Evolutionary conservation across 2,797 vertebrate species (phyloP).

Genomic region (Liasis olivaceus): DNA sequence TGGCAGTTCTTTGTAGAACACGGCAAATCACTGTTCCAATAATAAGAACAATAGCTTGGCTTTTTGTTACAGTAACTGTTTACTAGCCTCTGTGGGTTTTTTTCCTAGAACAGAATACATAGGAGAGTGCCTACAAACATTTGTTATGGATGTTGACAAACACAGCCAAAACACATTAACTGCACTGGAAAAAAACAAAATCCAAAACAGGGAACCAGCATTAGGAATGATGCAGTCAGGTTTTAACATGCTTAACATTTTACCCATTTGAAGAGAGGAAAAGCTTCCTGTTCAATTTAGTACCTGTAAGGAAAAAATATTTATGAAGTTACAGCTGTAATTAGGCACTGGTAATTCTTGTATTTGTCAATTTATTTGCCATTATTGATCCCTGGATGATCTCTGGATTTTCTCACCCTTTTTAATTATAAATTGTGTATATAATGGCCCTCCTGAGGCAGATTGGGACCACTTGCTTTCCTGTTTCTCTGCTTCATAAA

Average conservation of each 20-base stretch:
- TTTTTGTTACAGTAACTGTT: background rate
- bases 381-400: background rate
- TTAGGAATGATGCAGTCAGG: background rate
- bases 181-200: background rate
- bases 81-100: background rate
- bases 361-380: background rate
- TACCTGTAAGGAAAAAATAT: background rate
- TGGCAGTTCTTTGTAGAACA: background rate
- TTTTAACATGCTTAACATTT: background rate
- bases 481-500: background rate
- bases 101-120: conserved; percentile 8
- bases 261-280: background rate
- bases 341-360: background rate
- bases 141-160: background rate
- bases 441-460: background rate
- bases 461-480: background rate
- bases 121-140: background rate
- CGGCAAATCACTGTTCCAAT: background rate
- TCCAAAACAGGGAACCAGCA: background rate
- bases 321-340: background rate
- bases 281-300: background rate
- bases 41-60: background rate
- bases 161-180: background rate
- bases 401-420: background rate
- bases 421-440: background rate